Conservation (phyloP, 2,888 invertebrate species). For the Cancer borealis region DNA sequence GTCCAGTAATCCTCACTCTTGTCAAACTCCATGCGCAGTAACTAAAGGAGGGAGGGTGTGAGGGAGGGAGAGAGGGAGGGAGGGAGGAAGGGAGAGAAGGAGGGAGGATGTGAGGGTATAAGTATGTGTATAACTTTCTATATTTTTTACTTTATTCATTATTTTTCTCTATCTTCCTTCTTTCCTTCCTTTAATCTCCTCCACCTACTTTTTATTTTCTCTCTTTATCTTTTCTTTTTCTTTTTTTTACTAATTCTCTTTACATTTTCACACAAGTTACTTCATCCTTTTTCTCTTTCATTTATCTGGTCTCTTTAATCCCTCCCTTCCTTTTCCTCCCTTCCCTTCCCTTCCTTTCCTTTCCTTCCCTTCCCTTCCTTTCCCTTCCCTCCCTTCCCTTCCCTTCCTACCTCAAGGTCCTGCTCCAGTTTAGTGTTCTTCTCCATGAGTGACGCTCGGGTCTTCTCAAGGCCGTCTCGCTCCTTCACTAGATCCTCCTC, state of each 20-base stretch:
- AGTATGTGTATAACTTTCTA: background rate
- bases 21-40: slow-evolving; percentile 89
- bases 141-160: no score
- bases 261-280: no score
- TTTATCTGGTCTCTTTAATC: background rate
- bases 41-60: slow-evolving; percentile 79
- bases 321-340: background rate
- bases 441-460: slow-evolving; percentile 69
- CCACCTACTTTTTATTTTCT: background rate
- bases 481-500: slow-evolving; percentile 63
- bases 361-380: background rate
- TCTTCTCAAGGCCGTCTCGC: slow-evolving; percentile 71
- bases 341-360: background rate
- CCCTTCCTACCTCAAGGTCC: slow-evolving; percentile 68
- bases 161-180: no score
- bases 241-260: no score
- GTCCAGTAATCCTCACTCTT: slow-evolving; percentile 93
- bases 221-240: no score
- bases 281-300: background rate
- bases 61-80: background rate
- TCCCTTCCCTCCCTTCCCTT: background rate
- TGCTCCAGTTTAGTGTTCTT: slow-evolving; percentile 72
- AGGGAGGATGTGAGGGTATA: background rate
- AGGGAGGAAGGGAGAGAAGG: background rate
- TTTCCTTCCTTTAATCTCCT: no score